A percentile compares a stretch with the other conserved stretches of the same genome.
These are phyloP conservation scores for Chelonoidis abingdonii DNA, from an alignment of 2,113 vertebrate genomes.

Conservation along the genomic window DNA sequence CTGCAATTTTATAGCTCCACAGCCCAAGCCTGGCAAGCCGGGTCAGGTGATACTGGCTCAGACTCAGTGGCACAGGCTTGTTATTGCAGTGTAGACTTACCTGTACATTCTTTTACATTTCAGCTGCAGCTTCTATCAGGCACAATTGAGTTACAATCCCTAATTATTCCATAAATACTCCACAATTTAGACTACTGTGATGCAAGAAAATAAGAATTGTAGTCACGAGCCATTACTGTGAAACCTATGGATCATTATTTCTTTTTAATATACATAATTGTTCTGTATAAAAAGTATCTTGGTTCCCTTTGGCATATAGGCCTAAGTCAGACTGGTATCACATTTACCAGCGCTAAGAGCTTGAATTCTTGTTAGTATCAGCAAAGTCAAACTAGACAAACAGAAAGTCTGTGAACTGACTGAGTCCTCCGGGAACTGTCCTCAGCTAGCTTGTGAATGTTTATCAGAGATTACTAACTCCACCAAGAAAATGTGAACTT, in stretches of 20 bases:
- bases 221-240: not conserved
- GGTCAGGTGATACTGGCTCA: not conserved
- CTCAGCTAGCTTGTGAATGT: conserved; percentile 39
- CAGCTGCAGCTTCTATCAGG: not conserved
- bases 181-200: not conserved
- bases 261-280: conserved; percentile 21
- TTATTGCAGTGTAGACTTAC: not conserved
- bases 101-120: not conserved
- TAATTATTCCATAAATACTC: not conserved
- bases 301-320: not conserved
- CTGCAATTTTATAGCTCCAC: not conserved
- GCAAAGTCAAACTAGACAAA: conserved; percentile 74
- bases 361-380: conserved; percentile 80
- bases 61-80: not conserved
- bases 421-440: conserved; percentile 66
- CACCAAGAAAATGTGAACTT: conserved; percentile 81
- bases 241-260: conserved; percentile 3
- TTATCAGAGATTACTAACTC: conserved; percentile 83
- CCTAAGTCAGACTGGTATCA: conserved; percentile 10
- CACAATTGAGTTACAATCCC: not conserved
- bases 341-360: conserved; percentile 63
- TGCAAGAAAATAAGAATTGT: conserved; percentile 2
- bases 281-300: conserved; percentile 12
- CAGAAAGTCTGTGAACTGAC: conserved; percentile 69
- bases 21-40: not conserved